Percentiles rank a stretch among this genome's conserved stretches.
These are phyloP conservation scores for Phaonia tiefii DNA, from an alignment of 2,888 invertebrate genomes.

Conservation along the genomic window DNA sequence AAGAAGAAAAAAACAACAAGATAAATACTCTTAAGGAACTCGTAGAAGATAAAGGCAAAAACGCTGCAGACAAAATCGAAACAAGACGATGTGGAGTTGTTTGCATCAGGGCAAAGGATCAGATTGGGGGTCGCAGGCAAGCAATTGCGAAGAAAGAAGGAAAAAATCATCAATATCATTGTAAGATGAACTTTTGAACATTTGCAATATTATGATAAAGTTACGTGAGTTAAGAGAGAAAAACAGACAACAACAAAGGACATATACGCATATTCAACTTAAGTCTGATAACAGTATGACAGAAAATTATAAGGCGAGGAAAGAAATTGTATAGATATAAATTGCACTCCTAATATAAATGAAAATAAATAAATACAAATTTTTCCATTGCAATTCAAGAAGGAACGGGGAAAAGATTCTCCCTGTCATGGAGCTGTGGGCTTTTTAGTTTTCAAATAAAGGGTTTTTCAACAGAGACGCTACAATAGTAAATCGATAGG, in stretches of 20 bases:
- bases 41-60: not conserved
- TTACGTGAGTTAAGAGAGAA: constrained; percentile 31
- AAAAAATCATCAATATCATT: constrained; percentile 49
- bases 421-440: too few relatives aligned
- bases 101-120: not conserved
- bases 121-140: not conserved
- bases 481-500: too few relatives aligned
- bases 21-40: constrained; percentile 53
- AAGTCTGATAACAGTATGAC: not conserved
- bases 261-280: constrained; percentile 13
- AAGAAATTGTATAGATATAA: too few relatives aligned
- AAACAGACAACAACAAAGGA: not conserved
- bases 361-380: too few relatives aligned
- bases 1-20: constrained; percentile 8
- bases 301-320: too few relatives aligned
- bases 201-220: constrained; percentile 34
- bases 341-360: too few relatives aligned
- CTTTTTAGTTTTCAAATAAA: too few relatives aligned
- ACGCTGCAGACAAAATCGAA: constrained; percentile 11
- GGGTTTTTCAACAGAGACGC: too few relatives aligned
- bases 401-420: too few relatives aligned
- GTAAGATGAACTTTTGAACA: constrained; percentile 44
- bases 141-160: not conserved
- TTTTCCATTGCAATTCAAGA: too few relatives aligned
- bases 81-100: constrained; percentile 38